phyloP scores from a whole-genome alignment of 92 coral and sea anemone genomes.

The Phenganax marumi region DNA sequence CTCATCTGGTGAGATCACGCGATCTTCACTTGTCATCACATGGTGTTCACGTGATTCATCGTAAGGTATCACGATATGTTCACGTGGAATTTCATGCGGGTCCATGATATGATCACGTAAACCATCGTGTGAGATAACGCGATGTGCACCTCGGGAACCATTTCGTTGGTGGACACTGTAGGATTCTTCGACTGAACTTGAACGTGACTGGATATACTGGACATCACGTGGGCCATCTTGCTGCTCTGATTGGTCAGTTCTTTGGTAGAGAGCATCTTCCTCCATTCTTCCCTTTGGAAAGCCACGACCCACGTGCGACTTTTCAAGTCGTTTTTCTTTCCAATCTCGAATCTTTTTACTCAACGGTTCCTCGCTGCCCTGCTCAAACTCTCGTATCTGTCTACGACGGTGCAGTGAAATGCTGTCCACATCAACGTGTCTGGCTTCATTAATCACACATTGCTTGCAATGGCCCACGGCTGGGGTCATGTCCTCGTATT shows the following conservation, averaged over 20 bases:
- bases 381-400: constrained; percentile 40
- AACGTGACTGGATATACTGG: too few species aligned
- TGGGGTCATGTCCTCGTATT: constrained; percentile 1
- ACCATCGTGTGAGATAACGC: not conserved
- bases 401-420: constrained; percentile 36
- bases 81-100: not conserved
- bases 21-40: not conserved
- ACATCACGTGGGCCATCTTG: not conserved
- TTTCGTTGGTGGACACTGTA: too few species aligned
- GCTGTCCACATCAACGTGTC: not conserved
- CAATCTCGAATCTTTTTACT: constrained; percentile 36
- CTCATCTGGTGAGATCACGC: not conserved
- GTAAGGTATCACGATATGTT: constrained; percentile 6
- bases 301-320: constrained; percentile 24
- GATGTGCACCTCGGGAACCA: too few species aligned
- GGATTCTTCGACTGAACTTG: too few species aligned
- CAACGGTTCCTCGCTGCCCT: constrained; percentile 32
- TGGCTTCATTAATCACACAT: constrained; percentile 17
- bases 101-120: not conserved
- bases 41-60: not conserved
- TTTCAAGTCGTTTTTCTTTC: constrained; percentile 41
- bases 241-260: not conserved
- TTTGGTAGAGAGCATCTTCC: constrained; percentile 18
- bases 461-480: constrained; percentile 34
- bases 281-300: not conserved